Conservation (phyloP, 2,888 invertebrate species). For the Aspidiotus rigidus region DNA sequence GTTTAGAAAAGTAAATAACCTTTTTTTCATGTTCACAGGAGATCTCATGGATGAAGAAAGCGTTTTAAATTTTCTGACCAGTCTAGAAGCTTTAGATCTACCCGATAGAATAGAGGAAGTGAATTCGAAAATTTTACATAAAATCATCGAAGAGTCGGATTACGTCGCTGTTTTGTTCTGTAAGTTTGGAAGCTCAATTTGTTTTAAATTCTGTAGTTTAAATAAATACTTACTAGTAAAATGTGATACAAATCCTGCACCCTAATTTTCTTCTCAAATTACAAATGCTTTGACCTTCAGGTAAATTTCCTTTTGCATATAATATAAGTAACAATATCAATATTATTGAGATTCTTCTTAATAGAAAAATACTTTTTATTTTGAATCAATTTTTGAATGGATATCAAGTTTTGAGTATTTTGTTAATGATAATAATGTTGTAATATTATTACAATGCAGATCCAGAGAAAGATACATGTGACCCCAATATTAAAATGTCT, state of each 20-base stretch:
- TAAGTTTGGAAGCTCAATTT: constrained; percentile 54
- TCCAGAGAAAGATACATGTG: constrained; percentile 52
- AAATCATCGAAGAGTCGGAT: constrained; percentile 83
- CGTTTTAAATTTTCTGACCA: constrained; percentile 85
- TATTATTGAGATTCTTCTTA: too few species aligned
- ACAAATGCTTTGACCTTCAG: too few species aligned
- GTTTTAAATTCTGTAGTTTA: too few species aligned
- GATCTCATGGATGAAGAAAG: constrained; percentile 92
- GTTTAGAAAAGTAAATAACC: neutral
- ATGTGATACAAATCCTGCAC: too few species aligned
- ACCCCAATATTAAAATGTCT: constrained; percentile 45
- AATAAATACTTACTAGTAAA: too few species aligned
- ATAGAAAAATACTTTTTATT: too few species aligned
- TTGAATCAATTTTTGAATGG: too few species aligned
- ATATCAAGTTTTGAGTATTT: too few species aligned
- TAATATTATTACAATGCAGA: constrained; percentile 42
- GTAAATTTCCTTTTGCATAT: too few species aligned
- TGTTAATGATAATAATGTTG: too few species aligned
- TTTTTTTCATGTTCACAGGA: constrained; percentile 47
- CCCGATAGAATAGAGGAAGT: constrained; percentile 94
- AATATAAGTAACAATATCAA: too few species aligned
- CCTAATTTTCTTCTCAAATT: too few species aligned
- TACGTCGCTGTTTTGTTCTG: constrained; percentile 89
- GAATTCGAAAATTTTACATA: constrained; percentile 76
- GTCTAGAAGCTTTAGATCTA: constrained; percentile 87